phyloP scores from a whole-genome alignment of 2,888 invertebrate species.

The Luperina nickerlii region DNA sequence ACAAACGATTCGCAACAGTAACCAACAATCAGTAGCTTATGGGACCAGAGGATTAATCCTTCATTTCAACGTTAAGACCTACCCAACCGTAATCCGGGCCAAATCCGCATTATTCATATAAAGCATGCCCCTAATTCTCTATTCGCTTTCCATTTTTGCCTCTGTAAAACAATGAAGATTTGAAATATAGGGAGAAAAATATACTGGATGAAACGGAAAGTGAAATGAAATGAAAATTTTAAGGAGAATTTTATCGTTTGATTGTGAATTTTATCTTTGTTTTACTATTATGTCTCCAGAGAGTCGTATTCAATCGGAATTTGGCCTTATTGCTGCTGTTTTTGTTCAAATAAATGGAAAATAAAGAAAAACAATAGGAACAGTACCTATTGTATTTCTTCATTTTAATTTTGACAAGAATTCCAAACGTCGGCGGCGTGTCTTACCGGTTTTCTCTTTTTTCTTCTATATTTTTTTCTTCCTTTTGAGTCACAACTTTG shows the following conservation, averaged over 20 bases:
- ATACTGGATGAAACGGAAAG: background rate
- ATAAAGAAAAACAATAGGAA: background rate
- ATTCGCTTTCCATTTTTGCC: conserved; percentile 71
- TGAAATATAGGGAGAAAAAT: conserved; percentile 35
- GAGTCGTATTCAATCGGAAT: background rate
- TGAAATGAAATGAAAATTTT: background rate
- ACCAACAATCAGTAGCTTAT: conserved; percentile 1
- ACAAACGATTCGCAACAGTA: background rate
- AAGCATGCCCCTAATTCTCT: conserved; percentile 63
- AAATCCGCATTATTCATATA: conserved; percentile 69
- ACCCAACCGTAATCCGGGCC: conserved; percentile 56
- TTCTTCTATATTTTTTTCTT: too few species aligned
- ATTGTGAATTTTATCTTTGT: background rate
- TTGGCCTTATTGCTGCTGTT: background rate
- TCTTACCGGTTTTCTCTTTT: background rate
- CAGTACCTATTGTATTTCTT: too few species aligned
- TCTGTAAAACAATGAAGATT: conserved; percentile 57
- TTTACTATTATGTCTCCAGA: background rate
- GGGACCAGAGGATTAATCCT: conserved; percentile 57
- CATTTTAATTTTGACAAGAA: background rate
- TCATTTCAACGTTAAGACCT: conserved; percentile 64
- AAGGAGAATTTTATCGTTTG: background rate
- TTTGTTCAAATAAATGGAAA: background rate
- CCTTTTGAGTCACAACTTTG: background rate
- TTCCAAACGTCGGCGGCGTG: background rate